Evolutionary conservation across 1,140 invertebrate genomes (phyloP), one percentile per base, ranked within the genome.

Genomic region (Hylyphantes graminicola): DNA sequence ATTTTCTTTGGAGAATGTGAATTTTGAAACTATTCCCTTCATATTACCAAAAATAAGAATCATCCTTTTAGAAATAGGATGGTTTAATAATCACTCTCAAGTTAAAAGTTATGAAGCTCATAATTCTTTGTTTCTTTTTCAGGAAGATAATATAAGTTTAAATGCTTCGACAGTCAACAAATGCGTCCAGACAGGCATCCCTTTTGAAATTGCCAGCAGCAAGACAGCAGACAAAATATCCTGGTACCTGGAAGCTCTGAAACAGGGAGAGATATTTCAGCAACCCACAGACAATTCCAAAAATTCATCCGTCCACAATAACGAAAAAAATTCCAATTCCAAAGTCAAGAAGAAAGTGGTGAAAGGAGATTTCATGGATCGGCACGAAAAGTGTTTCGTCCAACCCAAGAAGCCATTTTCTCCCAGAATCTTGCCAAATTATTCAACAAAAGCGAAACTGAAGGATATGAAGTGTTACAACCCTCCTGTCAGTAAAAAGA

Each of bases 331-430:
- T 35, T 35, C 35, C 35, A 35, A 35, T 35, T 35, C 35, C 10
- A 53, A 17, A 74, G 57, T 17, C 9, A 6, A 15, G 82, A 88
- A 75, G 87, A 85, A 61, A 54, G 8, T 75, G 17, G 54, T 85
- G 3, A 84, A 84, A 68, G 82, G 82, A 51, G 82, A 84, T 35
- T 13, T 84, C 7, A 55, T 85, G 35, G 67, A 85, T 13, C 53
- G 65, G 64, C 83, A 85, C 48, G 61, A 15, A 57, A n/a, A 85
- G 2, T 35, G 51, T 50, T 85, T 85, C 73, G 86, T 55, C 75
- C 86, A 15, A 86, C 88, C 13, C 84, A 87, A 63, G 85, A 88
- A 81, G 73, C 83, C 55, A 78, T 86, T 53, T 77, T 78, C 65
- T 9, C 87, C 57, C 77, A 88, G 85, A 87, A 88, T 63, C 17